Conservation (phyloP, 2,888 invertebrate genomes). For the Tipula confusa region DNA sequence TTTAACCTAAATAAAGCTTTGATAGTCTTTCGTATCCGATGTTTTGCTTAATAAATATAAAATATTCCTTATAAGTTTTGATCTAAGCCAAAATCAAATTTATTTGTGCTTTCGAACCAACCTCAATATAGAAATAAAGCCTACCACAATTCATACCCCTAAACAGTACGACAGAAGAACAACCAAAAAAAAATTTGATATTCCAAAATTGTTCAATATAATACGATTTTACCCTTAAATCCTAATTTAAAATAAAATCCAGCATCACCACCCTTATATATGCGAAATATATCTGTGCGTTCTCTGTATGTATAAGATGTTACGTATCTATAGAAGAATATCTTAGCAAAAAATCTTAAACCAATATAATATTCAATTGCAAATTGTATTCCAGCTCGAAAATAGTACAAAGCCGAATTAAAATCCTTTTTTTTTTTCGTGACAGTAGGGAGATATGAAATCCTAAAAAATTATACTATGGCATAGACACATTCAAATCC, state of each 20-base stretch:
- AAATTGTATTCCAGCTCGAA: background rate
- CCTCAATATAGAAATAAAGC: background rate
- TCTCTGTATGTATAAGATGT: background rate
- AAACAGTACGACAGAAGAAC: background rate
- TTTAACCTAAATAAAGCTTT: too few species aligned
- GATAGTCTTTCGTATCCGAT: too few species aligned
- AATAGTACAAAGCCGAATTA: background rate
- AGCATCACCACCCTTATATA: background rate
- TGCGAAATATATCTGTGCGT: background rate
- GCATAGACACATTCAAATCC: background rate
- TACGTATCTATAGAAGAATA: background rate
- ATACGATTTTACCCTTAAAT: slow-evolving; percentile 1
- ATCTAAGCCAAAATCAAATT: background rate
- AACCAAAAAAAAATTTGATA: background rate
- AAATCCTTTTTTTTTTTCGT: background rate
- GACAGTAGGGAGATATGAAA: background rate
- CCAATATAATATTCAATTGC: background rate
- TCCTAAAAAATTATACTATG: background rate
- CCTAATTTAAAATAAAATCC: background rate
- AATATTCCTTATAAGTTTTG: too few species aligned
- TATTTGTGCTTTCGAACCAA: background rate
- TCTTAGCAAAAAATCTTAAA: background rate
- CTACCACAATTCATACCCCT: background rate
- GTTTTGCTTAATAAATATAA: too few species aligned
- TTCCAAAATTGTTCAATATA: slow-evolving; percentile 6